Percentiles rank a stretch among this genome's conserved stretches.
Conservation (phyloP, 2,113 vertebrate species). For the Calcarius ornatus region DNA sequence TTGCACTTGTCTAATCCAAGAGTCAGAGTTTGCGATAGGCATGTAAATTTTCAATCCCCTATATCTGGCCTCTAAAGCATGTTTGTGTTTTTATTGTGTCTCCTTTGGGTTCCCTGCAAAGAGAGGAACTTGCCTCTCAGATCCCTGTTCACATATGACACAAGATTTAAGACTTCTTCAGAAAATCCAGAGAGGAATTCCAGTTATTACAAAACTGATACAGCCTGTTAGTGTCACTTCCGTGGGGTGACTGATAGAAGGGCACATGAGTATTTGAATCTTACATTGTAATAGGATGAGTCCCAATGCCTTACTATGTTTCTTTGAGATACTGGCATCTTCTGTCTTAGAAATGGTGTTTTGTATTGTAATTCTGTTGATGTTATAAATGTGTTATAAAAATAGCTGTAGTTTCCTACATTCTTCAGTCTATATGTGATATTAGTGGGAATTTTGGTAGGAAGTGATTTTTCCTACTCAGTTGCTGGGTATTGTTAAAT, state of each 20-base stretch:
- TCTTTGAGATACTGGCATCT: background rate
- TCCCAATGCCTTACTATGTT: background rate
- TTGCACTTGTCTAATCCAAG: background rate
- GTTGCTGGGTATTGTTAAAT: background rate
- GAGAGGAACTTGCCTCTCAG: background rate
- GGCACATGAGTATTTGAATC: background rate
- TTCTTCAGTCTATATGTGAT: background rate
- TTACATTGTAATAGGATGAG: background rate
- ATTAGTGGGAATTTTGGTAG: background rate
- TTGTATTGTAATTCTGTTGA: background rate
- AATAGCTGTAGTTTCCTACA: background rate
- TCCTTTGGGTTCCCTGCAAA: background rate
- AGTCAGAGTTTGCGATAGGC: background rate
- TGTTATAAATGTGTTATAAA: background rate
- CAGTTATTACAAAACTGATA: background rate
- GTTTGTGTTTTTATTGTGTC: background rate
- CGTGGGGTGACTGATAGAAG: background rate
- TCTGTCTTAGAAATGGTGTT: background rate
- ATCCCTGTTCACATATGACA: background rate
- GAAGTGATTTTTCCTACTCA: background rate
- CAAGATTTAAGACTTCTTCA: background rate
- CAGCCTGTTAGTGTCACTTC: background rate
- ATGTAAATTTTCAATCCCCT: background rate
- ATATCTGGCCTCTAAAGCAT: background rate
- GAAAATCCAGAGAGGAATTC: background rate